Conservation (phyloP, 2,888 invertebrate genomes). For the Bedellia somnulentella region DNA sequence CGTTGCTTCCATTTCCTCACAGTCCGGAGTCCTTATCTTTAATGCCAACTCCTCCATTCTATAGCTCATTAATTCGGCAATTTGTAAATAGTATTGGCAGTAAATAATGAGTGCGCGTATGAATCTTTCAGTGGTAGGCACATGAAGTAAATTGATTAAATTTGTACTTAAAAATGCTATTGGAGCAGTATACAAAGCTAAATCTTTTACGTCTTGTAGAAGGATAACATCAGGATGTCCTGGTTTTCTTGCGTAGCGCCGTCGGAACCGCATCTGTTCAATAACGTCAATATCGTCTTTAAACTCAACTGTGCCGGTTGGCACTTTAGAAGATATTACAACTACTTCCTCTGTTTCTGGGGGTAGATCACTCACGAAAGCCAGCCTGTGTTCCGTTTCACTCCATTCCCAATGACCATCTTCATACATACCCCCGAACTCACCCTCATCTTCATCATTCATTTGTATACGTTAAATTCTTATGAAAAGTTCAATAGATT, state of each 20-base stretch:
- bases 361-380: slow-evolving; percentile 18
- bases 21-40: slow-evolving; percentile 39
- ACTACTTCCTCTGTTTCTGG: slow-evolving; percentile 6
- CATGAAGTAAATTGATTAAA: slow-evolving; percentile 53
- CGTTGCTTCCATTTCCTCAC: slow-evolving; percentile 24
- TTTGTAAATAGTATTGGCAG: slow-evolving; percentile 60
- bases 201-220: slow-evolving; percentile 61
- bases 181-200: slow-evolving; percentile 49
- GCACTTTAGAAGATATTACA: slow-evolving; percentile 5
- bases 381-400: slow-evolving; percentile 14
- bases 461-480: too few species aligned
- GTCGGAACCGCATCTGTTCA: slow-evolving; percentile 47
- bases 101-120: slow-evolving; percentile 60
- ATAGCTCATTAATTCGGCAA: slow-evolving; percentile 24
- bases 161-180: slow-evolving; percentile 31
- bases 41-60: slow-evolving; percentile 33
- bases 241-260: slow-evolving; percentile 42
- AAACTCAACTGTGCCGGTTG: slow-evolving; percentile 24
- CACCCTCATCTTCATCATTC: slow-evolving; percentile 16
- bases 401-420: slow-evolving; percentile 42
- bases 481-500: too few species aligned
- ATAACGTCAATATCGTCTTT: slow-evolving; percentile 33
- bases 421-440: slow-evolving; percentile 16
- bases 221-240: slow-evolving; percentile 40
- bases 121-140: slow-evolving; percentile 53